Evolutionary conservation across 2,888 invertebrate genomes (phyloP), one percentile per base, ranked within the genome.

Genomic region (Macaria liturata): DNA sequence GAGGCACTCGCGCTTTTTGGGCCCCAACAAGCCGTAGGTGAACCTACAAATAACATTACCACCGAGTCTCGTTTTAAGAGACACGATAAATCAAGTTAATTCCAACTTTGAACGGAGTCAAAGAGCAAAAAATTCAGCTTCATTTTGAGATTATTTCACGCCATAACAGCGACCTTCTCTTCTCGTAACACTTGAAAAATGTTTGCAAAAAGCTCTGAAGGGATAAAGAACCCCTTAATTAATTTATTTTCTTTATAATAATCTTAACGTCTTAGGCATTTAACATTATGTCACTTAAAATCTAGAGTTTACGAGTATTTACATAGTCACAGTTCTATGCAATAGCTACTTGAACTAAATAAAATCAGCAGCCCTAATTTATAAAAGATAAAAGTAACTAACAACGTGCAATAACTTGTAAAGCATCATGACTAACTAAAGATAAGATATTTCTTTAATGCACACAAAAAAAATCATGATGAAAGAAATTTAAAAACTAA

Each of bases 1-100:
- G 74, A 83, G 87, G 87, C 86, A 87, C 83, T 86, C 84, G 78
- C 84, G 78, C 83, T 84, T 86, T 85, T 86, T 78, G 79, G 80
- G 20, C 20, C 20, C 74, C 80, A 87, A 88, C 87, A 86, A 84
- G 79, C 78, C 84, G 84, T 86, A 86, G 88, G 88, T 88, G 86
- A 85, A 84, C 84, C 77, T 78, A 82, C 80, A 91, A 91, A 91
- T 86, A 88, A 78, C 80, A 84, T 91, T 91, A 90, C 77, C 71
- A 73, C 71, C 66, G 81, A 84, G 84, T 85, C 84, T 86, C 87
- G 77, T 83, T 90, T 88, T 89, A 88, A 90, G 82, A 84, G 89
- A 90, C 79, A 88, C 86, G 86, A 84, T 83, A 87, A 89, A 91
- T 90, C 83, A 82, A 89, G 90, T 91, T 90, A 91, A 80, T 84